Percentiles rank a stretch among this genome's conserved stretches.
These are phyloP conservation scores for Yponomeuta malinellus DNA, from an alignment of 2,888 invertebrate genomes.

Conservation along the genomic window DNA sequence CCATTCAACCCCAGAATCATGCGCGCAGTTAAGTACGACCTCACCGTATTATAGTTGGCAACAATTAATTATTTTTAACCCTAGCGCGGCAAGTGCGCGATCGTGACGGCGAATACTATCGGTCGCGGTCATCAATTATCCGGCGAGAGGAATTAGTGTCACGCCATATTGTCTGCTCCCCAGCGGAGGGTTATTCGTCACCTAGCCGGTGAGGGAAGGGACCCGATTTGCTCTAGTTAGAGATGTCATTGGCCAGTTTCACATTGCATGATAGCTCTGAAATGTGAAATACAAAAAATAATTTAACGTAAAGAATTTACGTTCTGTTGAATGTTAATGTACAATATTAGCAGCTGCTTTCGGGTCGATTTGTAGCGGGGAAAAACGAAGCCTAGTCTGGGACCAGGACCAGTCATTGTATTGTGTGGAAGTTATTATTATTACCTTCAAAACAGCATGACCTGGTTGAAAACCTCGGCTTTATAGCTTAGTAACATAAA, in stretches of 20 bases:
- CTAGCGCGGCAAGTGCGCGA: constrained; percentile 18
- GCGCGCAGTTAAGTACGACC: not conserved
- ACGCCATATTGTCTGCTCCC: constrained; percentile 22
- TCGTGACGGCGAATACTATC: constrained; percentile 25
- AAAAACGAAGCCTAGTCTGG: no score
- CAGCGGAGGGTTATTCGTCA: constrained; percentile 20
- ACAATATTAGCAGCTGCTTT: no score
- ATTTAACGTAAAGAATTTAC: no score
- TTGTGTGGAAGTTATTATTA: no score
- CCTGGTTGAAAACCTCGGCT: no score
- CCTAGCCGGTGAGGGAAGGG: not conserved
- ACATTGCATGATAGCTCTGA: no score
- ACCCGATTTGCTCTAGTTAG: not conserved
- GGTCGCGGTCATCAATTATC: constrained; percentile 26
- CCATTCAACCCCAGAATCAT: not conserved
- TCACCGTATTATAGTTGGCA: constrained; percentile 7
- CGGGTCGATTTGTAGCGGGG: no score
- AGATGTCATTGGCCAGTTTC: not conserved
- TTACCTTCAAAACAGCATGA: no score
- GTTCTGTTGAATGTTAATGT: no score
- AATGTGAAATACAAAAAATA: no score
- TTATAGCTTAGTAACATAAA: no score
- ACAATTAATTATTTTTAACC: constrained; percentile 23
- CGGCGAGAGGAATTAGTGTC: constrained; percentile 26
- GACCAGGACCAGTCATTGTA: no score